Evolutionary conservation across 1,140 invertebrate species (phyloP).

Genomic region (Magallana gigas): DNA sequence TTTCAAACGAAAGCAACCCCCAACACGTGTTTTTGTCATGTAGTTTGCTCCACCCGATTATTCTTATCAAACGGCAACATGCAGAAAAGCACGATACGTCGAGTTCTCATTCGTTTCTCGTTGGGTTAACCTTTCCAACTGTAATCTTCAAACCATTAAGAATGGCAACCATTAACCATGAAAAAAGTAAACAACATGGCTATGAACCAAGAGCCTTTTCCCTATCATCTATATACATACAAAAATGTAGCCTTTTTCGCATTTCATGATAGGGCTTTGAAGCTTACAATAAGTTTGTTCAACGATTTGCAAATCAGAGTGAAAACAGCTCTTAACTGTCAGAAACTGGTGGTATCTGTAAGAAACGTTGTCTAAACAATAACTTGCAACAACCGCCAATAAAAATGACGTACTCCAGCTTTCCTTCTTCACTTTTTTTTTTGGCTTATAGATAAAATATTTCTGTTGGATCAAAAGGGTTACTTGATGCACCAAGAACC

Average conservation of each 20-base stretch:
- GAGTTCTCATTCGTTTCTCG: background rate
- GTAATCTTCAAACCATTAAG: background rate
- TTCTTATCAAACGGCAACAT: background rate
- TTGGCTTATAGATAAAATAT: no score
- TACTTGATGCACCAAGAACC: no score
- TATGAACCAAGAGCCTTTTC: background rate
- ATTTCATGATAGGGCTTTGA: background rate
- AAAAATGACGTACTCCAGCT: constrained; percentile 13
- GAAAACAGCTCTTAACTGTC: background rate
- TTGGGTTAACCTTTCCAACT: constrained; percentile 15
- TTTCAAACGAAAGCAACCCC: background rate
- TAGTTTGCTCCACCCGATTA: background rate
- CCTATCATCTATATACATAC: background rate
- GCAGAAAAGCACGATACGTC: constrained; percentile 14
- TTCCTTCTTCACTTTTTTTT: background rate
- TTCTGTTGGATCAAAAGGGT: no score
- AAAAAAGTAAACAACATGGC: constrained; percentile 11
- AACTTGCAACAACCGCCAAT: background rate
- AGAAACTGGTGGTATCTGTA: background rate
- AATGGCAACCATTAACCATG: background rate
- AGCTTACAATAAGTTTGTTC: background rate
- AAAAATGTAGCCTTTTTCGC: background rate
- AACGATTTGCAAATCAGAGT: background rate
- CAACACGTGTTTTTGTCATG: constrained; percentile 20
- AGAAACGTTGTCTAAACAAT: constrained; percentile 2